Evolutionary conservation across 2,113 vertebrate species (phyloP).

Genomic region (Bambusicola thoracicus): DNA sequence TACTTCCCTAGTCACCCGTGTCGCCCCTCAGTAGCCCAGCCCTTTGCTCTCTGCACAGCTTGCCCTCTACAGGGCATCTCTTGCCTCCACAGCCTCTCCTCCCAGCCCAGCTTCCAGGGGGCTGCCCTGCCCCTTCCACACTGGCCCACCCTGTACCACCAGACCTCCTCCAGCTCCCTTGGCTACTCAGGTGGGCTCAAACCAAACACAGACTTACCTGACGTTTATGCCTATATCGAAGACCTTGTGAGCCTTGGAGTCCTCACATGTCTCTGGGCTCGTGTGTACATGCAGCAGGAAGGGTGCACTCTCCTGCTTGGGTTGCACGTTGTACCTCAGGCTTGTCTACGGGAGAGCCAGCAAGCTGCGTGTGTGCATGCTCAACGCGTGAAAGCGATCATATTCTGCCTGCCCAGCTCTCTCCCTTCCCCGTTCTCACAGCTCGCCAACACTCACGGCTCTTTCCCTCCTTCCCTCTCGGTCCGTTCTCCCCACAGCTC

Average conservation of each 20-base stretch:
- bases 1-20: background rate
- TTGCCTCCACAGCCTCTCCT: background rate
- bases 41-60: background rate
- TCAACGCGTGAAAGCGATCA: accelerated
- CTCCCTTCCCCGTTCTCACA: background rate
- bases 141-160: background rate
- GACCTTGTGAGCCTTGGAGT: conserved; percentile 3
- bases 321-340: conserved; percentile 76
- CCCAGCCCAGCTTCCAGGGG: background rate
- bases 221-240: conserved; percentile 72
- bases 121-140: background rate
- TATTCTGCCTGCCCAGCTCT: background rate
- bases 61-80: background rate
- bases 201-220: conserved; percentile 39
- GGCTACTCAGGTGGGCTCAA: background rate
- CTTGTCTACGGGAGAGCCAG: conserved; percentile 63
- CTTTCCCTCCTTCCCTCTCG: no score
- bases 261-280: background rate
- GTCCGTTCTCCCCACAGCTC: background rate
- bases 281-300: conserved; percentile 59
- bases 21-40: background rate
- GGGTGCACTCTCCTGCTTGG: background rate
- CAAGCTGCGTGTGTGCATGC: accelerated
- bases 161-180: accelerated
- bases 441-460: background rate